Base-by-base conservation (phyloP, 1,140 invertebrate species). In the Tetragnatha versicolor region DNA sequence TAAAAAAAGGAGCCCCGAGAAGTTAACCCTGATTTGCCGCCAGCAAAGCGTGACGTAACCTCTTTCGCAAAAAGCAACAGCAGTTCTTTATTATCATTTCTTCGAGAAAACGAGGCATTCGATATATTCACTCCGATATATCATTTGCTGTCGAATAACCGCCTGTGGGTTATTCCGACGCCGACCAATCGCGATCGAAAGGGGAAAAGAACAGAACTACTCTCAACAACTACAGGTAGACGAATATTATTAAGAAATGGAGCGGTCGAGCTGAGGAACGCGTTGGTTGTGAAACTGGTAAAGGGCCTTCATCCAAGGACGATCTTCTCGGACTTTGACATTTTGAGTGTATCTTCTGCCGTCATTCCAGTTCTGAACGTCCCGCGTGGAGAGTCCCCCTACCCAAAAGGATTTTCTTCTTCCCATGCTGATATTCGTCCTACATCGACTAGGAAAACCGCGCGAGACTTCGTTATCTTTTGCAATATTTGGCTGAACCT, bases 1-100 rank as follows among this genome's bases (percentile, higher is more conserved):
- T n/a, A n/a, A n/a, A n/a, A n/a, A n/a, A n/a, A n/a, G n/a, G n/a
- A n/a, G n/a, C n/a, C n/a, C n/a, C 49, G 49, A n/a, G 42, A 27
- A 47, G 31, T 66, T 66, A 66, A 66, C 63, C 39, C 63, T 66
- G 63, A 66, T 66, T 66, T 47, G 39, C 25, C 22, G 12, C 37
- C 42, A 66, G 22, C 63, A 45, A 66, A 42, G 63, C 63, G 63
- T 66, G 39, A 66, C 63, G 63, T 66, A 66, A 66, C 63, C 63
- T 27, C 20, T 5, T 66, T 66, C 47, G n/a, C 47, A 27, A 45
- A 66, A 45, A 66, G 22, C 37, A 37, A 63, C 22, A 63, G 42
- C 60, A 20, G 22, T 37, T n/a, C 27, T 20, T 29, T 25, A 42
- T 25, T 47, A 45, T 66, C 39, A 29, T 29, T 27, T 45, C 14